Conservation (phyloP, 2,113 vertebrate genomes). For the Pipa parva region DNA sequence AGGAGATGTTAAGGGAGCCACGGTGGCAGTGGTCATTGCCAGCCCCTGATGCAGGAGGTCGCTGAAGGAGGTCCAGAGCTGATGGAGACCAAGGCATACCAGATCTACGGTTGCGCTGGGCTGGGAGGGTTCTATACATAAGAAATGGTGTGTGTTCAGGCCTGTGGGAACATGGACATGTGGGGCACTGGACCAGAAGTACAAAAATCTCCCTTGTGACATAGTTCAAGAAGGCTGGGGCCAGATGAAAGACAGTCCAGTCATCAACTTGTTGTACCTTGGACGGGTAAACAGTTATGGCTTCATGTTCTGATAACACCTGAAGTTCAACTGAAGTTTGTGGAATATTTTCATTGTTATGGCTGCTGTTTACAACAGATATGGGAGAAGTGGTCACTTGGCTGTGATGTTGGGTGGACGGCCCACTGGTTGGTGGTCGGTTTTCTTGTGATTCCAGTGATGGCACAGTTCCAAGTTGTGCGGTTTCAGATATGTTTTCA, state of each 20-base stretch:
- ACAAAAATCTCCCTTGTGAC: constrained; percentile 59
- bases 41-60: constrained; percentile 57
- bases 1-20: constrained; percentile 77
- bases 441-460: constrained; percentile 35
- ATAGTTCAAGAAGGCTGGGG: constrained; percentile 45
- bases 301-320: constrained; percentile 46
- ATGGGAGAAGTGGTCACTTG: not conserved
- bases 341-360: constrained; percentile 8
- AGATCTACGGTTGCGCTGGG: constrained; percentile 57
- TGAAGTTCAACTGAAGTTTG: constrained; percentile 43
- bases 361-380: not conserved
- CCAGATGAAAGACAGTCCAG: constrained; percentile 68
- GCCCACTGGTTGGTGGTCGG: constrained; percentile 44
- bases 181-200: constrained; percentile 70
- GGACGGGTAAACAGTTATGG: constrained; percentile 24
- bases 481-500: not conserved
- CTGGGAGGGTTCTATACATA: constrained; percentile 57
- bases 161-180: constrained; percentile 61
- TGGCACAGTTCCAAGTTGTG: constrained; percentile 4
- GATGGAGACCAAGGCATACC: constrained; percentile 74
- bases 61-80: constrained; percentile 68
- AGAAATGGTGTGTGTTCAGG: constrained; percentile 79
- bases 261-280: constrained; percentile 52
- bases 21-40: constrained; percentile 69
- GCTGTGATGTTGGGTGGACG: constrained; percentile 38